A percentile compares a stretch with the other conserved stretches of the same genome.
Conservation (phyloP, 2,888 invertebrate genomes). For the Ochropleura plecta region DNA sequence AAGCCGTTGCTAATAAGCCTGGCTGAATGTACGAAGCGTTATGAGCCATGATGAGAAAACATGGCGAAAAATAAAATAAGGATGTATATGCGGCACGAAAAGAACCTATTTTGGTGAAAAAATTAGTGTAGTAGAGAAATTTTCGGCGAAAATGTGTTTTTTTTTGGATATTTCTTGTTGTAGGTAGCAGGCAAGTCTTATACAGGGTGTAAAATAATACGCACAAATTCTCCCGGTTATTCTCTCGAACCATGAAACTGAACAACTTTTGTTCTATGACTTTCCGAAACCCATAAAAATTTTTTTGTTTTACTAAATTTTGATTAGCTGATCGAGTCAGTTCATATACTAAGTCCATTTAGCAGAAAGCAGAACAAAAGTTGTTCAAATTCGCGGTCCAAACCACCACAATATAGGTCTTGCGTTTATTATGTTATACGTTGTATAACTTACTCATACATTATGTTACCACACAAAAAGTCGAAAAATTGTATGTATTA, state of each 20-base stretch:
- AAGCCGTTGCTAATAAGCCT: conserved; percentile 76
- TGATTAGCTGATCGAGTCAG: too few species aligned
- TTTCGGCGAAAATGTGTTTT: background rate
- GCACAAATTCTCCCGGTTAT: too few species aligned
- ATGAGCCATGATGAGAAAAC: conserved; percentile 59
- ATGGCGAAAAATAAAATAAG: conserved; percentile 59
- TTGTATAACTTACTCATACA: background rate
- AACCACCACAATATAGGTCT: too few species aligned
- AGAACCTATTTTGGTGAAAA: conserved; percentile 36
- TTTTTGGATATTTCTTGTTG: background rate
- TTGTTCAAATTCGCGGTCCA: too few species aligned
- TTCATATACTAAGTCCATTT: too few species aligned
- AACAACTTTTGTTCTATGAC: too few species aligned
- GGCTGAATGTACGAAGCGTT: conserved; percentile 68
- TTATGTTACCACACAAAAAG: background rate
- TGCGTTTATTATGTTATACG: too few species aligned
- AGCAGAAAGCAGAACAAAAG: too few species aligned
- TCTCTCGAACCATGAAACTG: too few species aligned
- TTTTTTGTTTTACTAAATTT: too few species aligned
- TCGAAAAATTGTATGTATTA: too few species aligned
- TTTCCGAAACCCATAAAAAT: too few species aligned
- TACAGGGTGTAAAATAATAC: background rate
- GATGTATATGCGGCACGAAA: conserved; percentile 28
- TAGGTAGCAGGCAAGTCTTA: background rate
- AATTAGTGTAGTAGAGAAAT: conserved; percentile 25